A percentile compares a stretch with the other conserved stretches of the same genome.
phyloP scores from a whole-genome alignment of 2,797 vertebrate species.

The Sebastes kiyomatsui region DNA sequence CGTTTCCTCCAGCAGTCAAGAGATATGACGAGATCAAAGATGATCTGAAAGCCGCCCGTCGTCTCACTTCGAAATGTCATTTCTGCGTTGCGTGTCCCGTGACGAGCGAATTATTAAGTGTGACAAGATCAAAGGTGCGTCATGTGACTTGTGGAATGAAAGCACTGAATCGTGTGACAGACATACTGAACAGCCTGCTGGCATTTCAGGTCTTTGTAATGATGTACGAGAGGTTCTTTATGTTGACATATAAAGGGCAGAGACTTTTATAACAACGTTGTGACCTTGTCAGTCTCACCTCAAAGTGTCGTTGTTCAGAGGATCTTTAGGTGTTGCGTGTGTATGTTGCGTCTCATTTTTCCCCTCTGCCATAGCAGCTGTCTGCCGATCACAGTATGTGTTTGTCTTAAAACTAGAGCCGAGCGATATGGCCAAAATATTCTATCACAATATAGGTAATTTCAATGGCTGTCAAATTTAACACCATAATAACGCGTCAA shows the following conservation, averaged over 20 bases:
- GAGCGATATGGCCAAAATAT: too few relatives aligned
- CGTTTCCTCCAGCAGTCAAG: neutral
- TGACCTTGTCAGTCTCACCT: constrained; percentile 35
- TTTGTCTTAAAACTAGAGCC: neutral
- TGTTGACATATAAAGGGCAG: constrained; percentile 51
- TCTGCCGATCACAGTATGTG: neutral
- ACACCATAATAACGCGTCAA: too few relatives aligned
- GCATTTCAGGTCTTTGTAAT: constrained; percentile 36
- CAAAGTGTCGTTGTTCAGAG: neutral
- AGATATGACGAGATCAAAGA: neutral
- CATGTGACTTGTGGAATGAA: constrained; percentile 9
- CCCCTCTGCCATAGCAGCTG: neutral
- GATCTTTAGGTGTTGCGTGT: neutral
- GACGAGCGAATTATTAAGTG: constrained; percentile 1
- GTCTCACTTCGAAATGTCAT: constrained; percentile 19
- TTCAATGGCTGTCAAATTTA: too few relatives aligned
- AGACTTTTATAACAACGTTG: neutral
- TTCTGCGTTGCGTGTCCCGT: neutral
- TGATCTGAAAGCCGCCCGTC: neutral
- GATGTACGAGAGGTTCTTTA: constrained; percentile 33
- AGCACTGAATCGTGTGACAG: constrained; percentile 15
- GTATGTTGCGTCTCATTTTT: neutral
- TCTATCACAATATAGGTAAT: too few relatives aligned
- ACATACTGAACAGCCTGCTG: constrained; percentile 21
- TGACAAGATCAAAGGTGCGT: constrained; percentile 24